Base-by-base conservation (phyloP, 2,797 vertebrate species). In the Mormyrus proboscirostris region DNA sequence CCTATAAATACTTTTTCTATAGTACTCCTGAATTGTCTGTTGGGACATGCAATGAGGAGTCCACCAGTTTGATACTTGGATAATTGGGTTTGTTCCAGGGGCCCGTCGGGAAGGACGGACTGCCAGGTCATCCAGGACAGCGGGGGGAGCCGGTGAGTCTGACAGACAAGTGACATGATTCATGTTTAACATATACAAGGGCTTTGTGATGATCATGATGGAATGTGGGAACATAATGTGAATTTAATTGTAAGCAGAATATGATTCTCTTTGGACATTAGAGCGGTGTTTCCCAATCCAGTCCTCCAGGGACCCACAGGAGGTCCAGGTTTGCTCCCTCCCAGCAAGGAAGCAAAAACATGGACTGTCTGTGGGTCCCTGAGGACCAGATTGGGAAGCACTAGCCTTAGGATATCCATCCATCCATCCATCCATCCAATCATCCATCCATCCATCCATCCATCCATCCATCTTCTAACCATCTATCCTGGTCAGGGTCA, bases 111-210 rank as follows among this genome's bases (percentile, higher is more conserved):
- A 99, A 99, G 92, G 97, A 99, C 0, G 98, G 98, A 33, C 65
- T 97, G 90, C 96, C 96, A 0, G 98, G 98, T 85, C 98, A 99
- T 92, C 97, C 97, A 2, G 98, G 98, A 22, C 97, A 98, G 93
- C 96, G 98, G 86, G 98, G 97, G 44, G 98, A 99, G 89, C 93
- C 97, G 90, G 98, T 99, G 92, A 96, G 97, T 96, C 89, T 88
- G 10, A 22, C 91, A 83, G 14, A 51, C 79, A 47, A n/a, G n/a
- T 41, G 4, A 53, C 51, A 7, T 41, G 9, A 38, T 86, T 49
- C 8, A 25, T 84, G n/a, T 79, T 79, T 44, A 16, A 38, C 38
- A 3, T 41, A 44, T 44, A 44, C 33, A 79, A 79, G 10, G 38
- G 38, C 38, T 79, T 19, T 79, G 6, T 44, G 38, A 76, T 19